phyloP scores from a whole-genome alignment of 2,888 invertebrate genomes.

The Troilus luridus region DNA sequence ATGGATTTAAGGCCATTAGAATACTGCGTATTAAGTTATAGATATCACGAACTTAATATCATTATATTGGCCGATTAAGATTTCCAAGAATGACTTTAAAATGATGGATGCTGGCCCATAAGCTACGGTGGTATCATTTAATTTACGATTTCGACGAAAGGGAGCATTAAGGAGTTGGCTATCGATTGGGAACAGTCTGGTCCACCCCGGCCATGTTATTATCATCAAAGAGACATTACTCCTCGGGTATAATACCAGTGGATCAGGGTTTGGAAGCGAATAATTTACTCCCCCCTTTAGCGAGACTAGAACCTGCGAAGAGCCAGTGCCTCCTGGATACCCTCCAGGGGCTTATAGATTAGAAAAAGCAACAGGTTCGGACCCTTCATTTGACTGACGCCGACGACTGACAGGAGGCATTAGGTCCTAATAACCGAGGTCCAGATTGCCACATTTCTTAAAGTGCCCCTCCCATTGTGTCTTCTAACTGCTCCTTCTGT shows the following conservation, averaged over 20 bases:
- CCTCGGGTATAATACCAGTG: background rate
- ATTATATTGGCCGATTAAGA: background rate
- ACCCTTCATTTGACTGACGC: slow-evolving; percentile 42
- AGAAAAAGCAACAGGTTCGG: slow-evolving; percentile 21
- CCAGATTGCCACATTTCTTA: slow-evolving; percentile 47
- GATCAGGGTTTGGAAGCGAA: background rate
- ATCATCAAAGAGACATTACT: slow-evolving; percentile 18
- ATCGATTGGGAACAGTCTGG: background rate
- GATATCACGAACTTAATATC: background rate
- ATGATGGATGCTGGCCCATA: background rate
- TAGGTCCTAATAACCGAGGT: slow-evolving; percentile 43
- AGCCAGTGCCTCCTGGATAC: background rate
- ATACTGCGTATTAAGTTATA: background rate
- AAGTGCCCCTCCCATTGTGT: slow-evolving; percentile 45
- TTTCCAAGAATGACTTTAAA: background rate
- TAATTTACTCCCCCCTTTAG: background rate
- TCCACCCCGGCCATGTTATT: background rate
- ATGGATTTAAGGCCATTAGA: background rate
- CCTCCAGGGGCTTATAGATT: background rate
- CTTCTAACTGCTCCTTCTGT: slow-evolving; percentile 9
- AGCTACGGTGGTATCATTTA: background rate
- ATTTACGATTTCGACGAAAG: slow-evolving; percentile 1
- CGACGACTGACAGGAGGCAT: slow-evolving; percentile 22
- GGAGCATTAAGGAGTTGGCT: slow-evolving; percentile 5
- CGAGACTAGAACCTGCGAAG: background rate